Evolutionary conservation across 2,888 invertebrate species (phyloP).

Genomic region (Standfussiana lucernea): DNA sequence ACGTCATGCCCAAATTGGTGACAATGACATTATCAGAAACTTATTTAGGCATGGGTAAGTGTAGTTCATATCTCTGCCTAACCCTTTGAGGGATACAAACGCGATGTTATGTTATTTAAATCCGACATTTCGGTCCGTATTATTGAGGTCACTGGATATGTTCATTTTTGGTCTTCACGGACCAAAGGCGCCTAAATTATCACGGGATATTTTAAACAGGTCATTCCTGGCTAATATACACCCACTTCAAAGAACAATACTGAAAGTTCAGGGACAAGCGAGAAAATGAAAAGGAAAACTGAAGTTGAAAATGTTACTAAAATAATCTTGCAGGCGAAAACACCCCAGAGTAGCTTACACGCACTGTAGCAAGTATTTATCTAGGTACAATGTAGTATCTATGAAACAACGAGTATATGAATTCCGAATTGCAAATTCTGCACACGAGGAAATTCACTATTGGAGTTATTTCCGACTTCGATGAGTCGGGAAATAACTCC

Average conservation of each 20-base stretch:
- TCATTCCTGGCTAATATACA: neutral
- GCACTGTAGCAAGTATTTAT: neutral
- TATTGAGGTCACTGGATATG: constrained; percentile 17
- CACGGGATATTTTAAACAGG: constrained; percentile 11
- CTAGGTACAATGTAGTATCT: neutral
- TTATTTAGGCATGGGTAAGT: constrained; percentile 23
- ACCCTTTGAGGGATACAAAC: neutral
- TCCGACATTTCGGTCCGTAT: constrained; percentile 1
- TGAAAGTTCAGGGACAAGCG: constrained; percentile 17
- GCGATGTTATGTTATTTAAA: neutral
- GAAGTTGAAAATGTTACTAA: neutral
- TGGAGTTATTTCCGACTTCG: constrained; percentile 8
- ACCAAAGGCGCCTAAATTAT: neutral
- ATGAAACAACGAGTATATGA: neutral
- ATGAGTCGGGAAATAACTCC: neutral
- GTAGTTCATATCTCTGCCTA: neutral
- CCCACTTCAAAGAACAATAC: constrained; percentile 1
- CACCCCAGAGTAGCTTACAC: neutral
- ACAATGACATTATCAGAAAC: constrained; percentile 34
- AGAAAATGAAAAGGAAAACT: neutral
- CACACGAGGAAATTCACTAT: neutral
- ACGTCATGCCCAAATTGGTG: constrained; percentile 36
- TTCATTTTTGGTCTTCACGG: neutral
- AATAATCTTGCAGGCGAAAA: neutral
- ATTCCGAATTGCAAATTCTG: neutral